Base-by-base conservation (phyloP, 1,140 invertebrate genomes). In the Panagrolaimus sp. region DNA sequence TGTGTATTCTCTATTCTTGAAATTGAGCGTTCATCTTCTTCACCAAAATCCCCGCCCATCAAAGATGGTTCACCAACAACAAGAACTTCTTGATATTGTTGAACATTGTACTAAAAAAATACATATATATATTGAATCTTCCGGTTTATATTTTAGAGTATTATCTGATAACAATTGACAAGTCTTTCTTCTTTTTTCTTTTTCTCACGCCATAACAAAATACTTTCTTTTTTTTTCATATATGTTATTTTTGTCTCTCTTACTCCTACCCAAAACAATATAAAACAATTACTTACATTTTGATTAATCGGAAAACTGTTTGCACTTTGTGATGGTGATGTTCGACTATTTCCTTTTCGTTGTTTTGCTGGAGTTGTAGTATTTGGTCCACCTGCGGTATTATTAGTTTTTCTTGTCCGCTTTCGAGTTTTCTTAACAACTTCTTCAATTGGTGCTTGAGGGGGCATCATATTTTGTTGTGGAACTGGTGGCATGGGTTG, bases 1-100 rank as follows among this genome's bases (percentile, higher is more conserved):
- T 98, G 94, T 72, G 91, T 93, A 86, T 98, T 98, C 85, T 98
- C 95, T 71, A 98, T 87, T 80, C 95, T 88, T 47, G 94, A 97
- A 73, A 98, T 98, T 70, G 97, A 87, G 74, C 96, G 88, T 85
- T 98, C 96, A 83, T 98, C 95, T 83, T 98, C 94, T 83, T 98
- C 95, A 32, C 95, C 95, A 84, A 97, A 98, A 85, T 98, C 95
- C 58, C 95, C 94, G 55, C 95, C 95, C 96, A 98, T 98, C 64
- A 98, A 86, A 4, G 94, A 96, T 48, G 96, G 96, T 84, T 98
- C 96, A 74, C 95, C 95, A 15, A 98, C 96, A 32, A 98, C 94
- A 94, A 98, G 97, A 74, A 98, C 95, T 86, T 98, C 95, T 90
- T 96, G 70, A 43, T 52, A 77, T 32, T 67, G 63, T 32, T 38